These are phyloP conservation scores for Tiphia femorata DNA, from an alignment of 2,888 invertebrate species.

Conservation along the genomic window DNA sequence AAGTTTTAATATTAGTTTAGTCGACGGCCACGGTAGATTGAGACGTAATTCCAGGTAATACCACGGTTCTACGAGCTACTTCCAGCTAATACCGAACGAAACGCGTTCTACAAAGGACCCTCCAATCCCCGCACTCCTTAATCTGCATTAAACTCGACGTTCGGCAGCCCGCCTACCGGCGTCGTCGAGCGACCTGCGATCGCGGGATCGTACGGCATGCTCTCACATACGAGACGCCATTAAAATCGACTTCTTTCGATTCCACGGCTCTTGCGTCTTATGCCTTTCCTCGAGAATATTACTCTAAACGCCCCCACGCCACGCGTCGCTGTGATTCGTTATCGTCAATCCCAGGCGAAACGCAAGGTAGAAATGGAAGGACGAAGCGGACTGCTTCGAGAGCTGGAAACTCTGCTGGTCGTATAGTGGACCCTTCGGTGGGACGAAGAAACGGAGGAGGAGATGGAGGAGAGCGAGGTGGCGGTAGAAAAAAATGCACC, in stretches of 20 bases:
- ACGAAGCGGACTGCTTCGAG: conserved; percentile 26
- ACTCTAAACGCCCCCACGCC: background rate
- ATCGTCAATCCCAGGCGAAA: conserved; percentile 24
- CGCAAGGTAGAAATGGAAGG: too few relatives aligned
- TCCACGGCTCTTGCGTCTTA: too few relatives aligned
- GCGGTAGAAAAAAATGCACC: conserved; percentile 59
- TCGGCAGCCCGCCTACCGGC: conserved; percentile 52
- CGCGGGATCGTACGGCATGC: conserved; percentile 43
- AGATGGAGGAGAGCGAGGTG: conserved; percentile 3
- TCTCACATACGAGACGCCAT: conserved; percentile 35
- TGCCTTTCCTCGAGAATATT: background rate
- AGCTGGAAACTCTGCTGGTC: conserved; percentile 26
- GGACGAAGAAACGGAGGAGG: background rate
- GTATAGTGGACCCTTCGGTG: conserved; percentile 21
- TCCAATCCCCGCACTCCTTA: conserved; percentile 59
- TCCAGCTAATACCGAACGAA: conserved; percentile 66
- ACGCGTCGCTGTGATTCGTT: too few relatives aligned
- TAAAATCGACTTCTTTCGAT: too few relatives aligned
- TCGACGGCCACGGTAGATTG: conserved; percentile 69
- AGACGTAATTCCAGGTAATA: conserved; percentile 70
- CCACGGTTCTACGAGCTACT: conserved; percentile 66
- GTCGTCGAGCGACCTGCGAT: conserved; percentile 38
- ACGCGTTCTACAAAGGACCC: conserved; percentile 67
- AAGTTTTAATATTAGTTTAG: conserved; percentile 70
- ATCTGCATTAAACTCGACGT: conserved; percentile 66